A percentile compares a stretch with the other conserved stretches of the same genome.
Evolutionary conservation across 2,888 invertebrate species (phyloP).

Genomic region (Cotesia congregata): DNA sequence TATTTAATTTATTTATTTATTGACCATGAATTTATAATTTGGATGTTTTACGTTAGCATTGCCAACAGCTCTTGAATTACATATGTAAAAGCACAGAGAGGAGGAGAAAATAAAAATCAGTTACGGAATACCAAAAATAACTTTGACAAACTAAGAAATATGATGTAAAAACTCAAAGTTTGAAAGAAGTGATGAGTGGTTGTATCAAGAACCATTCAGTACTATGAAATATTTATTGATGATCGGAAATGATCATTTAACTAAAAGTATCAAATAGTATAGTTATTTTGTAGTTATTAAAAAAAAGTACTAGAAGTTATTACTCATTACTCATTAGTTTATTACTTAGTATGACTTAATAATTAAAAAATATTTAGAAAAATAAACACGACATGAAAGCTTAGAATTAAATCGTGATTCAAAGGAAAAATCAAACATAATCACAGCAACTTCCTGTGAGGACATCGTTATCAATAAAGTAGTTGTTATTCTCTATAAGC

Average conservation of each 20-base stretch:
- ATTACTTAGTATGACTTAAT: not conserved
- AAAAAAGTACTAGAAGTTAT: not conserved
- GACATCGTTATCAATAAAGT: constrained; percentile 39
- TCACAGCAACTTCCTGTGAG: constrained; percentile 42
- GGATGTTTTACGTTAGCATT: not conserved
- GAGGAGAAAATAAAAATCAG: constrained; percentile 44
- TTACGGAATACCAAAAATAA: constrained; percentile 61
- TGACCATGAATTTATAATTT: not conserved
- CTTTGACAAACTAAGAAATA: constrained; percentile 51
- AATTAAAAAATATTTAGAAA: constrained; percentile 18
- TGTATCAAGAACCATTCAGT: constrained; percentile 15
- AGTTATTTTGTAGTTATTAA: not conserved
- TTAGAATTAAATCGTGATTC: constrained; percentile 13
- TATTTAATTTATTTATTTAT: constrained; percentile 17
- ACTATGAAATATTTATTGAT: not conserved
- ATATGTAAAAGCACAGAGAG: constrained; percentile 19
- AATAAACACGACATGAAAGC: not conserved
- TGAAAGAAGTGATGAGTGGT: constrained; percentile 35
- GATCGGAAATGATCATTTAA: not conserved
- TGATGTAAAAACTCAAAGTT: constrained; percentile 51
- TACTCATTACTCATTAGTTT: not conserved
- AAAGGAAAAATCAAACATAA: constrained; percentile 8
- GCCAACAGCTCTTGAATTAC: constrained; percentile 29
- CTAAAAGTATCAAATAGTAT: constrained; percentile 8
- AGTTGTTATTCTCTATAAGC: constrained; percentile 20